These are phyloP conservation scores for Semnornis frantzii DNA, from an alignment of 2,113 vertebrate genomes.

Conservation along the genomic window DNA sequence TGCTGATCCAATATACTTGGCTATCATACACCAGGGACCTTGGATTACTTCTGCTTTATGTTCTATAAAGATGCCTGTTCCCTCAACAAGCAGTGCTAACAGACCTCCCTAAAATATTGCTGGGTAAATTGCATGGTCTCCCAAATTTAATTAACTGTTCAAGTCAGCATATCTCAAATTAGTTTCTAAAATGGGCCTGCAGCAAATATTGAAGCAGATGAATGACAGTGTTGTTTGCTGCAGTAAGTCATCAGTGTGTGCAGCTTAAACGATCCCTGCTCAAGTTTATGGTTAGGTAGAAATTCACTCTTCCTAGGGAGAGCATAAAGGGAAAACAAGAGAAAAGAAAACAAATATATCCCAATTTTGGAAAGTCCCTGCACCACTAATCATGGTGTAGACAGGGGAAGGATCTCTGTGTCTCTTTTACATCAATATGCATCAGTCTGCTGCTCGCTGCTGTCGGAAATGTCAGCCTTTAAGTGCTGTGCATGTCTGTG, in stretches of 20 bases:
- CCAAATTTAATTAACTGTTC: slow-evolving; percentile 52
- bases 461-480: background rate
- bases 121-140: slow-evolving; percentile 18
- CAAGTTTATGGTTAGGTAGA: background rate
- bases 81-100: background rate
- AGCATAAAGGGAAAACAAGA: background rate
- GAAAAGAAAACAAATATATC: background rate
- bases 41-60: slow-evolving; percentile 43
- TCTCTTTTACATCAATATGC: background rate
- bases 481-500: background rate
- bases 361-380: background rate
- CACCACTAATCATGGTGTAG: background rate
- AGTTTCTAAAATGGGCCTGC: slow-evolving; percentile 17
- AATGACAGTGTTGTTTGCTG: background rate
- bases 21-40: background rate
- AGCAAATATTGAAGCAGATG: slow-evolving; percentile 1
- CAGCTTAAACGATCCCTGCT: background rate
- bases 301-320: background rate
- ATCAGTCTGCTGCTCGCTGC: background rate
- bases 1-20: background rate
- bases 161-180: slow-evolving; percentile 6
- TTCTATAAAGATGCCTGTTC: slow-evolving; percentile 29
- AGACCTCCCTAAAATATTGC: slow-evolving; percentile 44
- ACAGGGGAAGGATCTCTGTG: background rate
- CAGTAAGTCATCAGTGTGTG: background rate